These are phyloP conservation scores for Sicus ferrugineus DNA, from an alignment of 2,888 invertebrate genomes.

Conservation along the genomic window DNA sequence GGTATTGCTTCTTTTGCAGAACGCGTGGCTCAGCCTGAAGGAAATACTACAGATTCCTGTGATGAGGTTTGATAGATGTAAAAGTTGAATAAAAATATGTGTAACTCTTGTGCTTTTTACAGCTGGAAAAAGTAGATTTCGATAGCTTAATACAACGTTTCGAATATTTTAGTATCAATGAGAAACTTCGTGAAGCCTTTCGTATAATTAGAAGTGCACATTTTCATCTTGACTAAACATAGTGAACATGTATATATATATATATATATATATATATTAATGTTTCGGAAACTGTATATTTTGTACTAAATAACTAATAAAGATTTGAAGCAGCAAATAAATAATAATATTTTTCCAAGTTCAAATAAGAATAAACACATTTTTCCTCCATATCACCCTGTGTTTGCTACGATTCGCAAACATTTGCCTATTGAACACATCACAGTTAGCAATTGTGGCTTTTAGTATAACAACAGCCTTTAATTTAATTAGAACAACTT, in stretches of 20 bases:
- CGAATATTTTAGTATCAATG: constrained; percentile 64
- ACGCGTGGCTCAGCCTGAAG: constrained; percentile 65
- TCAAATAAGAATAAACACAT: too few species aligned
- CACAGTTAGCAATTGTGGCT: background rate
- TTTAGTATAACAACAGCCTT: background rate
- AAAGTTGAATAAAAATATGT: background rate
- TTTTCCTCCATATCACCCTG: too few species aligned
- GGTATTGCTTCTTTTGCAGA: constrained; percentile 82
- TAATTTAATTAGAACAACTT: background rate
- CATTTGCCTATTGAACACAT: background rate
- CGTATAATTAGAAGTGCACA: constrained; percentile 55
- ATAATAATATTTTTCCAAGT: too few species aligned
- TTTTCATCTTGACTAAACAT: too few species aligned
- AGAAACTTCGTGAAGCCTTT: constrained; percentile 52
- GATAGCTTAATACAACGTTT: constrained; percentile 71
- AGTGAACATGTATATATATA: too few species aligned
- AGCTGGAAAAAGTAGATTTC: constrained; percentile 77
- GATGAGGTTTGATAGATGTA: constrained; percentile 68
- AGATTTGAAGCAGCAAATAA: too few species aligned
- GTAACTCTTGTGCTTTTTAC: constrained; percentile 44
- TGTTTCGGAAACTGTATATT: too few species aligned
- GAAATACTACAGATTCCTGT: constrained; percentile 71
- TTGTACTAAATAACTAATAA: too few species aligned
- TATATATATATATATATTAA: too few species aligned
- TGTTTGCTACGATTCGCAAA: background rate